These are phyloP conservation scores for Aleiodes sp. DNA, from an alignment of 1,140 invertebrate species.

Conservation along the genomic window DNA sequence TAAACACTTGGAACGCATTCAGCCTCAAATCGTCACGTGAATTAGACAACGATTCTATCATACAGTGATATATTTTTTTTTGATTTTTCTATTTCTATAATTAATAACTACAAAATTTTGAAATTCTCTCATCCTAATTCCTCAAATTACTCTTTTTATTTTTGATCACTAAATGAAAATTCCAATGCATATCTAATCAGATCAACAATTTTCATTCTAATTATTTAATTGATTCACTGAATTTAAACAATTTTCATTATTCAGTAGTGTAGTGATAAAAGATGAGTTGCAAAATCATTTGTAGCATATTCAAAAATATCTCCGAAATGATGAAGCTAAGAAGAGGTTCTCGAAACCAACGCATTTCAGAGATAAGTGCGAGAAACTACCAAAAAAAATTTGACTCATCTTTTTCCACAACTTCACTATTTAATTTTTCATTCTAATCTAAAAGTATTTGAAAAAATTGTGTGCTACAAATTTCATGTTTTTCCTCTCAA, in stretches of 20 bases:
- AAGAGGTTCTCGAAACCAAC: too few relatives aligned
- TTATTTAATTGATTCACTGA: not conserved
- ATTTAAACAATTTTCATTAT: too few relatives aligned
- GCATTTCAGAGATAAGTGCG: too few relatives aligned
- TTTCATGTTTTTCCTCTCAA: too few relatives aligned
- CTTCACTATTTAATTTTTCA: too few relatives aligned
- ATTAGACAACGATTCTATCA: not conserved
- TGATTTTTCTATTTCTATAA: slow-evolving; percentile 4
- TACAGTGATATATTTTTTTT: not conserved
- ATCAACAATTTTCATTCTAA: not conserved
- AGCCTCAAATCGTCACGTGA: not conserved
- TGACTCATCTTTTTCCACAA: too few relatives aligned
- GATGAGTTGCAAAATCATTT: not conserved
- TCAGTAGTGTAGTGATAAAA: too few relatives aligned
- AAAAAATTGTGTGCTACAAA: too few relatives aligned
- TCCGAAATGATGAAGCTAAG: too few relatives aligned
- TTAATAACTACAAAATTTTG: not conserved
- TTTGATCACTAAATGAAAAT: not conserved
- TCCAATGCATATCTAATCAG: not conserved
- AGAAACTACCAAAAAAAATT: too few relatives aligned
- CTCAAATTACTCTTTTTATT: not conserved
- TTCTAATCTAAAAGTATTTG: too few relatives aligned
- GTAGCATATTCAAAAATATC: too few relatives aligned
- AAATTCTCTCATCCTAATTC: not conserved
- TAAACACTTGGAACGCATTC: not conserved